A percentile compares a stretch with the other conserved stretches of the same genome.
These are phyloP conservation scores for Minunthozetes semirufus DNA, from an alignment of 2,888 invertebrate genomes.

Conservation along the genomic window DNA sequence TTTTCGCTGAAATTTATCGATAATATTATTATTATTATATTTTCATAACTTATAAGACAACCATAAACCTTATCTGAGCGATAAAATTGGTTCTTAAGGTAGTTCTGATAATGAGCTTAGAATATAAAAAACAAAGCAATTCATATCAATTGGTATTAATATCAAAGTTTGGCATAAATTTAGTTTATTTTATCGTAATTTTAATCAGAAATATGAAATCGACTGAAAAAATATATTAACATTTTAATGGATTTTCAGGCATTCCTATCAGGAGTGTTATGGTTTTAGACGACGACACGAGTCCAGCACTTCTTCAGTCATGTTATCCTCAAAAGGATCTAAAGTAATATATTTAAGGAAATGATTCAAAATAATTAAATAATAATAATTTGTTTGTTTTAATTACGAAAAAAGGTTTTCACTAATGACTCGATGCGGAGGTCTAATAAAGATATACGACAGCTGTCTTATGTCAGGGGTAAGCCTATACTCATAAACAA, in stretches of 20 bases:
- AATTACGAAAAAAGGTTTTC: slow-evolving; percentile 56
- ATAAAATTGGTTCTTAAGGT: too few species aligned
- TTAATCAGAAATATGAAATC: background rate
- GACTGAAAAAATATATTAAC: background rate
- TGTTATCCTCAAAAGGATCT: slow-evolving; percentile 92
- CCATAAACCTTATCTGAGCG: too few species aligned
- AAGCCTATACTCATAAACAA: slow-evolving; percentile 45
- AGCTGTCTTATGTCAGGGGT: slow-evolving; percentile 75
- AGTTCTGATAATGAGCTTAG: too few species aligned
- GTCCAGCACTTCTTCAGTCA: slow-evolving; percentile 82
- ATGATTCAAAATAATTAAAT: background rate
- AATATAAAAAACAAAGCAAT: too few species aligned
- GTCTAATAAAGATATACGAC: slow-evolving; percentile 86
- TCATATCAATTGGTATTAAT: too few species aligned
- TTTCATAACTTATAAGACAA: too few species aligned
- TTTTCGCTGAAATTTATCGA: too few species aligned
- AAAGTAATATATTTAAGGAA: slow-evolving; percentile 52
- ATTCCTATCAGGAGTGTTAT: slow-evolving; percentile 63
- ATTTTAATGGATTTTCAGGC: slow-evolving; percentile 40
- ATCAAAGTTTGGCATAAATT: too few species aligned
- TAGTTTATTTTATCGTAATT: background rate
- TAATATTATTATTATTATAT: too few species aligned
- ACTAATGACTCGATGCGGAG: slow-evolving; percentile 76
- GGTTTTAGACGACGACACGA: slow-evolving; percentile 75
- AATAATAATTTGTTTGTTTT: background rate